A percentile compares a stretch with the other conserved stretches of the same genome.
These are phyloP conservation scores for Acanthopagrus latus DNA, from an alignment of 2,797 vertebrate species.

Conservation along the genomic window DNA sequence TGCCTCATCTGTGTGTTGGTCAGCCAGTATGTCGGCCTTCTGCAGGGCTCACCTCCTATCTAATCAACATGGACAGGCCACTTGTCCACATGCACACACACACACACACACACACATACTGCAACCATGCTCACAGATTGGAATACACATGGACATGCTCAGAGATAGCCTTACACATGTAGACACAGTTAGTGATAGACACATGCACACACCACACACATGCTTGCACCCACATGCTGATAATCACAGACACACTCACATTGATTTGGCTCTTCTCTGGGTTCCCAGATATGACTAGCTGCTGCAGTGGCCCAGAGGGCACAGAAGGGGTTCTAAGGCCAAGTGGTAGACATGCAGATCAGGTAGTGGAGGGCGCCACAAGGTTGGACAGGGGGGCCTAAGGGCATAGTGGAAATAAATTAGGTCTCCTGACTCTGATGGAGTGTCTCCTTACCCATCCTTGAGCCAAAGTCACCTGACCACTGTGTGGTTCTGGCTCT, in stretches of 20 bases:
- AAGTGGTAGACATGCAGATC: conserved; percentile 65
- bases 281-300: conserved; percentile 55
- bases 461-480: conserved; percentile 47
- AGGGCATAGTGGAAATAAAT: conserved; percentile 16
- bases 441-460: conserved; percentile 26
- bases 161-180: conserved; percentile 70
- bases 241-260: conserved; percentile 55
- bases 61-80: conserved; percentile 82
- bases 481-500: conserved; percentile 7
- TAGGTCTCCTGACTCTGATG: conserved; percentile 20
- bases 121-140: conserved; percentile 39
- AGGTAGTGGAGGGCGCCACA: conserved; percentile 47
- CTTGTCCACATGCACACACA: conserved; percentile 66
- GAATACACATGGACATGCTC: conserved; percentile 51
- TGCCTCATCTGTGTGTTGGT: conserved; percentile 64
- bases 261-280: conserved; percentile 50
- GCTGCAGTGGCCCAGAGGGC: conserved; percentile 36
- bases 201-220: conserved; percentile 36
- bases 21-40: conserved; percentile 70
- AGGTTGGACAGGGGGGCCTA: conserved; percentile 39
- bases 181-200: conserved; percentile 59
- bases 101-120: conserved; percentile 23
- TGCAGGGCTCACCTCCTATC: conserved; percentile 80
- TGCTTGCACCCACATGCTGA: conserved; percentile 59
- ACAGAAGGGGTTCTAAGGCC: conserved; percentile 47